These are phyloP conservation scores for Macropus fuliginosus DNA, from an alignment of 2,797 vertebrate species.

Conservation along the genomic window DNA sequence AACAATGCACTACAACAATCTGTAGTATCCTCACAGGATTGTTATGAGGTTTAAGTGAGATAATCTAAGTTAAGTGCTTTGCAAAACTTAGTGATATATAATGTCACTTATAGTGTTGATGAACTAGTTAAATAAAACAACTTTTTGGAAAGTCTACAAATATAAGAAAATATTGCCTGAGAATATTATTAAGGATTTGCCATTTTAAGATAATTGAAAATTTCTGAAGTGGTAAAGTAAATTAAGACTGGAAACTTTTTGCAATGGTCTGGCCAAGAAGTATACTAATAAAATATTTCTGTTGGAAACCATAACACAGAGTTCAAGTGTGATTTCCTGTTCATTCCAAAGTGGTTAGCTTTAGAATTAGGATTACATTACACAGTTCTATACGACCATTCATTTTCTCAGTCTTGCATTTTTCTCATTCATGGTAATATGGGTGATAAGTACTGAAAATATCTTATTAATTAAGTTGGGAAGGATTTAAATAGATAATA, in stretches of 20 bases:
- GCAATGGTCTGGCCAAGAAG: neutral
- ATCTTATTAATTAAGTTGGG: conserved; percentile 20
- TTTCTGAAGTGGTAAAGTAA: neutral
- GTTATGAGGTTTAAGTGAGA: neutral
- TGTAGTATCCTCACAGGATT: neutral
- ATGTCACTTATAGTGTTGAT: neutral
- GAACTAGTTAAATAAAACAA: neutral
- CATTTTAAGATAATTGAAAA: neutral
- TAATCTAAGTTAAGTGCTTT: neutral
- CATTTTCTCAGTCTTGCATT: conserved; percentile 26
- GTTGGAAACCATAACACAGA: conserved; percentile 22
- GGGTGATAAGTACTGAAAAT: neutral
- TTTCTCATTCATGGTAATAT: neutral
- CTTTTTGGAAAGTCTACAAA: neutral
- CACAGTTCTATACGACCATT: conserved; percentile 23
- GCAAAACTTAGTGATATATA: neutral
- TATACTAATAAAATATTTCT: neutral
- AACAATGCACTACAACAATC: neutral
- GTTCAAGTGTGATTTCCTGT: conserved; percentile 19
- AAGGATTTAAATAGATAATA: conserved; percentile 44
- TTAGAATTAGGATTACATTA: conserved; percentile 34
- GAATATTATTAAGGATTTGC: neutral
- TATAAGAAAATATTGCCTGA: neutral
- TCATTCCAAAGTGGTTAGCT: conserved; percentile 47
- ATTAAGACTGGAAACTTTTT: neutral